Conservation (phyloP, 2,797 vertebrate species). For the Synaphobranchus kaupii region DNA sequence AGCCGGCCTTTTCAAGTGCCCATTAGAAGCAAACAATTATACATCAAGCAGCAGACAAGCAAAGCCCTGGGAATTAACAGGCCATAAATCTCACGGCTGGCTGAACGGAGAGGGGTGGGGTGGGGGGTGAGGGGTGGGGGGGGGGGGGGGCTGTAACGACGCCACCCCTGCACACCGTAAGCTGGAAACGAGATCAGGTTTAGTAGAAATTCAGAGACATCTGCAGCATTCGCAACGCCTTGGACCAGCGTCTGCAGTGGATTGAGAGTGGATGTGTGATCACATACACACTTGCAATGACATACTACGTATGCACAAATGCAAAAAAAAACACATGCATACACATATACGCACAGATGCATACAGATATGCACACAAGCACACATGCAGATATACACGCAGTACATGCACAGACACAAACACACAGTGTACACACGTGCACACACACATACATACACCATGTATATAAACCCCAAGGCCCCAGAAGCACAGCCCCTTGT, state of each 20-base stretch:
- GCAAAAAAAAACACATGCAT: too few species aligned
- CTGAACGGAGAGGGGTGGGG: background rate
- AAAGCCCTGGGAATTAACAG: conserved; percentile 12
- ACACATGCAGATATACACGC: background rate
- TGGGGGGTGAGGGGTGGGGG: background rate
- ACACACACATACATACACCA: background rate
- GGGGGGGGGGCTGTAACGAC: background rate
- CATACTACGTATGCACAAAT: too few species aligned
- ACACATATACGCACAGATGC: too few species aligned
- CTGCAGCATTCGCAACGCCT: background rate
- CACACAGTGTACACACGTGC: too few species aligned
- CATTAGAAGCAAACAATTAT: conserved; percentile 22
- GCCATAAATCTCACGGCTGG: conserved; percentile 10
- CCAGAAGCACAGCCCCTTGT: background rate
- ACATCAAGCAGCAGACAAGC: background rate
- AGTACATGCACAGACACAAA: background rate
- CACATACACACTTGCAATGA: background rate
- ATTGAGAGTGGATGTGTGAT: background rate
- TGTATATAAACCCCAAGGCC: background rate
- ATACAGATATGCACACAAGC: too few species aligned
- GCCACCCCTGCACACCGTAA: background rate
- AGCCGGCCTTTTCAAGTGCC: conserved; percentile 19
- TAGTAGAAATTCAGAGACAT: background rate
- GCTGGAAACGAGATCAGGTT: background rate
- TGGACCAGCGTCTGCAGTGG: background rate